Conservation (phyloP, 2,797 vertebrate genomes). For the Podarcis siculus region DNA sequence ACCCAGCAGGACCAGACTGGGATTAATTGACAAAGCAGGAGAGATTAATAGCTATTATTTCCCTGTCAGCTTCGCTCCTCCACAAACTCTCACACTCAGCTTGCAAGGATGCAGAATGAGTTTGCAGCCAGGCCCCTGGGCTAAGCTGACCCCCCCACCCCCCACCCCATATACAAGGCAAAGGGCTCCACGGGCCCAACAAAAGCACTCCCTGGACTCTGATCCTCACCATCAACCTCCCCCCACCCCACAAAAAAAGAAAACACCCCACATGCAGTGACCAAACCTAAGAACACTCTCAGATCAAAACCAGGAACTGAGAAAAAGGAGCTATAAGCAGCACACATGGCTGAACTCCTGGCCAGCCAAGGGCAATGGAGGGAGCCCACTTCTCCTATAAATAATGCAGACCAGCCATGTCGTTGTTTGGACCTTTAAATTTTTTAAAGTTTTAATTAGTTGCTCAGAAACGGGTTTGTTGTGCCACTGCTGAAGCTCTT, state of each 20-base stretch:
- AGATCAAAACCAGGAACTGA: too few species aligned
- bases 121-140: too few species aligned
- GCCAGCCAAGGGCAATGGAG: too few species aligned
- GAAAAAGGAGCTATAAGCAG: too few species aligned
- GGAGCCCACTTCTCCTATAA: too few species aligned
- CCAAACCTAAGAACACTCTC: too few species aligned
- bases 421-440: too few species aligned
- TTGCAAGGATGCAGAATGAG: not conserved
- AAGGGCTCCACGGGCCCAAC: constrained; percentile 54
- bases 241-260: not conserved
- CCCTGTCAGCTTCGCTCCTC: constrained; percentile 72
- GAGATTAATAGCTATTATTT: constrained; percentile 81
- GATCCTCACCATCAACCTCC: not conserved
- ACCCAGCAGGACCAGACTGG: constrained; percentile 74
- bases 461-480: too few species aligned
- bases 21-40: constrained; percentile 77
- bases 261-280: not conserved
- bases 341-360: too few species aligned
- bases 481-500: too few species aligned
- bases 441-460: too few species aligned
- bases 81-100: constrained; percentile 53
- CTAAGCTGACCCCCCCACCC: not conserved
- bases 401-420: too few species aligned
- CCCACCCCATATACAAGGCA: constrained; percentile 54
- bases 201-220: constrained; percentile 44